Evolutionary conservation across 2,797 vertebrate species (phyloP).

Genomic region (Crocodylus rhombifer): DNA sequence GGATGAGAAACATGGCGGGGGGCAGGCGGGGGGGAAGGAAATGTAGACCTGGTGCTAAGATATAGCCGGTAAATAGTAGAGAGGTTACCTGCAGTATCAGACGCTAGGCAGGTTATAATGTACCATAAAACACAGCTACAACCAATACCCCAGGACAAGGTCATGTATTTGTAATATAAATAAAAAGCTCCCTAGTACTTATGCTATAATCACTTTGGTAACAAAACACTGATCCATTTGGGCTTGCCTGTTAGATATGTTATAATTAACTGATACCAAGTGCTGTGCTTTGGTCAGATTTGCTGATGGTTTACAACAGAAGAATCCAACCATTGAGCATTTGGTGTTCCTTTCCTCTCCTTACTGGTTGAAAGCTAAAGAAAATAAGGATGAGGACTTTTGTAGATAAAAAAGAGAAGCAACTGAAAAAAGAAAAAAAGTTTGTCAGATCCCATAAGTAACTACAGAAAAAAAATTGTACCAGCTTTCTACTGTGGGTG

Average conservation of each 20-base stretch:
- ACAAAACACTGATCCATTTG: neutral
- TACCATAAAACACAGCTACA: too few species aligned
- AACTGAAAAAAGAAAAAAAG: conserved; percentile 34
- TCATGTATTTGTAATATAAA: neutral
- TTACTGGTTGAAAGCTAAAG: conserved; percentile 67
- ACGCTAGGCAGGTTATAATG: too few species aligned
- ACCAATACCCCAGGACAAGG: neutral
- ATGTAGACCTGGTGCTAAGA: too few species aligned
- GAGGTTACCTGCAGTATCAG: too few species aligned
- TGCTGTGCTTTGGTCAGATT: conserved; percentile 31
- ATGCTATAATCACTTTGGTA: neutral
- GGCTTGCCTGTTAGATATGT: conserved; percentile 15
- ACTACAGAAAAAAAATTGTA: conserved; percentile 70
- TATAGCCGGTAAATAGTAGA: too few species aligned
- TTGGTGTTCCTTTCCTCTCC: conserved; percentile 67
- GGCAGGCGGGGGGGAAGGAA: neutral
- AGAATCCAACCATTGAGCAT: conserved; percentile 59
- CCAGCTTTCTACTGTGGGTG: conserved; percentile 72
- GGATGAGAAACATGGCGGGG: too few species aligned
- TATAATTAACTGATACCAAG: conserved; percentile 47
- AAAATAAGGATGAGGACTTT: conserved; percentile 63
- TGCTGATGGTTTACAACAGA: conserved; percentile 56
- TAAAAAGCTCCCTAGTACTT: neutral
- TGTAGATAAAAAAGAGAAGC: conserved; percentile 46
- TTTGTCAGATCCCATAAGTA: conserved; percentile 60